Evolutionary conservation across 2,888 invertebrate species (phyloP).

Genomic region (Spicauda simplicius): DNA sequence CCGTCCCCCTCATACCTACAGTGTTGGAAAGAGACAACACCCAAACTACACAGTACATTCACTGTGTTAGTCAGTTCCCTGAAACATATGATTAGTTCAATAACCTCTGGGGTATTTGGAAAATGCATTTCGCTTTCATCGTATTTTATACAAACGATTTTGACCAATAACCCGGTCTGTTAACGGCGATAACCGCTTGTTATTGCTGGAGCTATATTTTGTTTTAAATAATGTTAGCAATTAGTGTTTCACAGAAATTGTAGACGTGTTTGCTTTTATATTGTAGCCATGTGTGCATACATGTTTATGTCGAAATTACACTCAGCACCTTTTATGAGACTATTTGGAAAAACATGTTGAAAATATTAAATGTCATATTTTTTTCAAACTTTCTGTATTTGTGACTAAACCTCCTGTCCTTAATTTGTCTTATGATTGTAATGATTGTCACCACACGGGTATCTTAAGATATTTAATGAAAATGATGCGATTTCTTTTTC

Average conservation of each 20-base stretch:
- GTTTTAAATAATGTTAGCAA: conserved; percentile 6
- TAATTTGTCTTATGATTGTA: too few species aligned
- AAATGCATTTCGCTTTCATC: conserved; percentile 30
- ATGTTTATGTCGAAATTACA: too few species aligned
- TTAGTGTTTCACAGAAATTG: background rate
- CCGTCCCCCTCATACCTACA: conserved; percentile 2
- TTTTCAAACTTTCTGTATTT: too few species aligned
- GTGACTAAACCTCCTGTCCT: too few species aligned
- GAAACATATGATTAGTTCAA: conserved; percentile 31
- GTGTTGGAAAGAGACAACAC: conserved; percentile 6
- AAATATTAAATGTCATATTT: too few species aligned
- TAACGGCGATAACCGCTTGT: conserved; percentile 7
- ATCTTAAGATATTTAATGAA: too few species aligned
- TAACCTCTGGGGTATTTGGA: conserved; percentile 16
- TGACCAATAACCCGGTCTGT: background rate
- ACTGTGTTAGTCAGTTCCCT: conserved; percentile 20
- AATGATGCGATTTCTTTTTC: too few species aligned
- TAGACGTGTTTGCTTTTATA: background rate
- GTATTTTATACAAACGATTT: background rate
- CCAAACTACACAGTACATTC: conserved; percentile 4
- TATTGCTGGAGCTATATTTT: background rate
- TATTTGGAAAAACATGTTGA: too few species aligned
- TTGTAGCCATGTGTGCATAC: too few species aligned
- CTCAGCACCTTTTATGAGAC: too few species aligned
- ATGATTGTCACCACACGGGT: too few species aligned